Evolutionary conservation across 2,113 vertebrate genomes (phyloP), one percentile per base, ranked within the genome.

Genomic region (Burhinus oedicnemus): DNA sequence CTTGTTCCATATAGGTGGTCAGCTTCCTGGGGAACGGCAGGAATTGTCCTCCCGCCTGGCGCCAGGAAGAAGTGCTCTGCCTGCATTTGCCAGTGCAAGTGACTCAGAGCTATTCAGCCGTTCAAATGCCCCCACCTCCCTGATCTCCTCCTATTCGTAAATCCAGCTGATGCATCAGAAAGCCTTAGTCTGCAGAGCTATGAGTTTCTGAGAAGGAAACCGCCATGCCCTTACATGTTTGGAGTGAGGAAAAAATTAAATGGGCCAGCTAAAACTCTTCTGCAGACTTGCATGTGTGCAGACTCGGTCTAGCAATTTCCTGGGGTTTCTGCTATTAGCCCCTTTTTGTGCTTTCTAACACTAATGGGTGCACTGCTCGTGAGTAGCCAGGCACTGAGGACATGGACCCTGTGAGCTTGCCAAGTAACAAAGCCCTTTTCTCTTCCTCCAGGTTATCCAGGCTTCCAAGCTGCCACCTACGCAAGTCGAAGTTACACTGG

Each of bases 381-480:
- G 61, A 91, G 49, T 65, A 85, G 83, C 57, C 34, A 42, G 70
- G 49, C 34, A 11, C 45, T 45, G 26, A 51, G n/a, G 80, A 75
- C 32, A 11, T 17, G 32, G 71, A 36, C 66, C 16, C 22, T 57
- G 34, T 0, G 3, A 51, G 45, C n/a, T 51, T 70, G 78, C 26
- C 40, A 40, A 61, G 44, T 95, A 92, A 97, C 4, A 2, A 69
- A 80, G 60, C 45, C 13, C 52, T 85, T 90, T 88, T 96, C 72
- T 97, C 42, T 60, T 77, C 64, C 72, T 49, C 5, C 96, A 99
- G 99, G 99, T 96, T 99, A 99, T 91, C 99, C 99, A 22, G 99
- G 99, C 87, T 99, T 99, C 98, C 99, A 99, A 97, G 99, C 99
- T 15, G 99, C 99, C 30, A 99, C 99, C 69, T 99, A 99, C 0